Base-by-base conservation (phyloP, 2,888 invertebrate genomes). In the Plusia festucae region DNA sequence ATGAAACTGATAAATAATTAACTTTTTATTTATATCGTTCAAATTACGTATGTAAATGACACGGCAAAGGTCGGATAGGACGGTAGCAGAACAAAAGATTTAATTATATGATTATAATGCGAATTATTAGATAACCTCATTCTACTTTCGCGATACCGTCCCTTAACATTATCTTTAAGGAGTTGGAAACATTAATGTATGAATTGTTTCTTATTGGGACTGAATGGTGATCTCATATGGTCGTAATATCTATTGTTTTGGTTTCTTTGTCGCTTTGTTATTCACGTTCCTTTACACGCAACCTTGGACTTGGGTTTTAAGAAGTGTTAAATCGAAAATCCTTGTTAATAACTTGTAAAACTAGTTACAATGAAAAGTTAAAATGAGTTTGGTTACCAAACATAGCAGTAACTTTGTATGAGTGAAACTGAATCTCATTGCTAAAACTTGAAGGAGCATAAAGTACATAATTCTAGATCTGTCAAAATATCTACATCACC, bases 171-270 rank as follows among this genome's bases (percentile, higher is more conserved):
- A n/a, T 11, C 11, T 18, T 51, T 53, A 62, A 22, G 44, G 59
- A 51, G n/a, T 34, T 16, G n/a, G 34, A 60, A 61, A 59, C 18
- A 56, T n/a, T 44, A 32, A 56, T 55, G 24, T 5, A 56, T 16
- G 22, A 53, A 53, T 20, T 9, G 51, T 53, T 20, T n/a, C n/a
- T 16, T 18, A 58, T 64, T 68, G 30, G 34, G 24, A 53, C 57
- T 53, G 51, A 54, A 18, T 44, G 20, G 34, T 77, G 74, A 77
- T 73, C 69, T 77, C 74, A 74, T 60, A 53, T 4, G 51, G 44
- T 46, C 49, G 32, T 53, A 70, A 40, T 55, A 63, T 53, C 74
- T 60, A 65, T 73, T 74, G 73, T 74, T 77, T 76, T 46, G 64
- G 18, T 49, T 64, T 11, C 16, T 27, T 49, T 49, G 46, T 18